Percentiles rank a stretch among this genome's conserved stretches.
phyloP scores from a whole-genome alignment of 1,140 invertebrate genomes.

The Leptoteleia sp. region DNA sequence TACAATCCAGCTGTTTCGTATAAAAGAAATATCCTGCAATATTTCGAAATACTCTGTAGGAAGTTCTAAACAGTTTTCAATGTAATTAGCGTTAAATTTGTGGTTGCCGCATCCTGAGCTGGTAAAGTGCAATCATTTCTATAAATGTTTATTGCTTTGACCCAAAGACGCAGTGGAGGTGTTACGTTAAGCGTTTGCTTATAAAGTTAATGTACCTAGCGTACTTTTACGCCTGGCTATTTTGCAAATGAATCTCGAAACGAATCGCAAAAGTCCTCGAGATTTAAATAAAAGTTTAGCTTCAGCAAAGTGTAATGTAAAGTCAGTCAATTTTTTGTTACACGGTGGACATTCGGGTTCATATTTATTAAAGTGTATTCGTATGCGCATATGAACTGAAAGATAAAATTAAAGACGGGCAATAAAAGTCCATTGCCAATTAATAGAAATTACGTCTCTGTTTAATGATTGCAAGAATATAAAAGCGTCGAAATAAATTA shows the following conservation, averaged over 20 bases:
- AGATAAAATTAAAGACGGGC: not conserved
- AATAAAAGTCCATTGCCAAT: not conserved
- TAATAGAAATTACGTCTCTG: not conserved
- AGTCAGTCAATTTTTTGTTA: no score
- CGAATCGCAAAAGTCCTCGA: no score
- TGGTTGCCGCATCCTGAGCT: slow-evolving; percentile 1
- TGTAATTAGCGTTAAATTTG: slow-evolving; percentile 14
- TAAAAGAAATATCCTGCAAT: no score
- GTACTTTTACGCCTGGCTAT: slow-evolving; percentile 1
- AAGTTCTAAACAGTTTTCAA: slow-evolving; percentile 4
- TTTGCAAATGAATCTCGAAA: slow-evolving; percentile 26
- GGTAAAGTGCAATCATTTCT: no score
- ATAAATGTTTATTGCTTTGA: slow-evolving; percentile 28
- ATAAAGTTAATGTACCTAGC: slow-evolving; percentile 21
- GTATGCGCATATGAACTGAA: no score
- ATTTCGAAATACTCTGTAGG: not conserved
- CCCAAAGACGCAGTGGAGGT: slow-evolving; percentile 16
- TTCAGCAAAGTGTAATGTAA: no score
- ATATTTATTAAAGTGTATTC: no score
- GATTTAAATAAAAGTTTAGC: no score
- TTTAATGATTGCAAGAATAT: not conserved
- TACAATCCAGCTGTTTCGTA: no score
- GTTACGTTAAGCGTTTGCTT: slow-evolving; percentile 12
- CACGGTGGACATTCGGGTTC: no score
- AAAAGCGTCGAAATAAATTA: not conserved